These are phyloP conservation scores for Cheilosia grossa DNA, from an alignment of 2,888 invertebrate species.

Conservation along the genomic window DNA sequence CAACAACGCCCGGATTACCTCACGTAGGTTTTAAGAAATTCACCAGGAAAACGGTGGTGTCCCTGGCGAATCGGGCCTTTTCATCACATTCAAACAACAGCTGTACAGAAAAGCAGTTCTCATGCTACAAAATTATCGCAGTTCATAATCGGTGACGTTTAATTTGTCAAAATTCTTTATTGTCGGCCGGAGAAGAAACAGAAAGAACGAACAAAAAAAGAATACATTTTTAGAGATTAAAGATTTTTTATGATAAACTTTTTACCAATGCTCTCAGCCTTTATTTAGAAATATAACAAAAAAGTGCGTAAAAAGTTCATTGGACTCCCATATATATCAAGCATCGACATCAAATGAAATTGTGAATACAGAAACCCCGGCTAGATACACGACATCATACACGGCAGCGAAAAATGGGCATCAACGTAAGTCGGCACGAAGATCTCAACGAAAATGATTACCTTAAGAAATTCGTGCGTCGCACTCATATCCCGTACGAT, in stretches of 20 bases:
- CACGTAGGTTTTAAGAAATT: too few species aligned
- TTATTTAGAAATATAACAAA: conserved; percentile 4
- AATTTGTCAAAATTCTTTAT: conserved; percentile 72
- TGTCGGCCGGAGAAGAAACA: conserved; percentile 54
- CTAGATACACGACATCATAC: conserved; percentile 39
- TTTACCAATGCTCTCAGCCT: conserved; percentile 36
- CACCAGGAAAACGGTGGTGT: too few species aligned
- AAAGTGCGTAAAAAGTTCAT: background rate
- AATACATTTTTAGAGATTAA: conserved; percentile 22
- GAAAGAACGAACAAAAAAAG: conserved; percentile 21
- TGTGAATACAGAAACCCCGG: conserved; percentile 54
- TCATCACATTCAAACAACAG: background rate
- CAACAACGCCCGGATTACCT: too few species aligned
- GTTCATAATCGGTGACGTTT: conserved; percentile 51
- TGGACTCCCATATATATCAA: background rate
- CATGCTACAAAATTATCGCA: conserved; percentile 32
- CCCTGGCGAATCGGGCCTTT: too few species aligned
- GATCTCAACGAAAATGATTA: conserved; percentile 93
- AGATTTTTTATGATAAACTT: conserved; percentile 12
- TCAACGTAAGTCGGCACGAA: conserved; percentile 90
- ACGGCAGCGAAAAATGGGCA: conserved; percentile 87
- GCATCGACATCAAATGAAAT: conserved; percentile 51
- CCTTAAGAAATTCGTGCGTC: conserved; percentile 90
- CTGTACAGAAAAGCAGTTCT: conserved; percentile 37
- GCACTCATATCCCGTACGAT: conserved; percentile 88